Percentiles rank a stretch among this genome's conserved stretches.
These are phyloP conservation scores for Tetrax tetrax DNA, from an alignment of 2,113 vertebrate species.

Conservation along the genomic window DNA sequence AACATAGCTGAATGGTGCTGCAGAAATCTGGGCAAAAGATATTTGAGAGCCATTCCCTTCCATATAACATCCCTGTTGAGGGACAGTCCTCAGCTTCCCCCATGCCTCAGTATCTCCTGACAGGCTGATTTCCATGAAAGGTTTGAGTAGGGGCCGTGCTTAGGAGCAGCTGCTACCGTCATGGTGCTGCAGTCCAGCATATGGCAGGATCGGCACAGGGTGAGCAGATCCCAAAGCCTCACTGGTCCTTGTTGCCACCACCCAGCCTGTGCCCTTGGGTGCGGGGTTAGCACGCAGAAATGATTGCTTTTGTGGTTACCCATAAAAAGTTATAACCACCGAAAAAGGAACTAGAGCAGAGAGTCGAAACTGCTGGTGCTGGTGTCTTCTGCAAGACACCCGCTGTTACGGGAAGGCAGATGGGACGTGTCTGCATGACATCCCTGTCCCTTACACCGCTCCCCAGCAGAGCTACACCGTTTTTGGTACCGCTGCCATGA, in stretches of 20 bases:
- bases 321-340: background rate
- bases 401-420: background rate
- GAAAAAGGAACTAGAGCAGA: slow-evolving; percentile 15
- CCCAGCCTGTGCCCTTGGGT: rapidly evolving
- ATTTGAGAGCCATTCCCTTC: background rate
- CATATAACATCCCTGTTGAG: background rate
- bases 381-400: background rate
- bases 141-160: background rate
- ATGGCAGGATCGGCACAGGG: background rate
- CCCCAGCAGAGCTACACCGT: rapidly evolving
- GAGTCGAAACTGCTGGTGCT: background rate
- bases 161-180: rapidly evolving
- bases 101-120: background rate
- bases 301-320: slow-evolving; percentile 40
- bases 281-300: background rate
- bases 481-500: rapidly evolving
- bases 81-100: background rate
- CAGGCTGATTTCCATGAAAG: background rate
- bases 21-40: background rate
- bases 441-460: no score
- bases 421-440: rapidly evolving
- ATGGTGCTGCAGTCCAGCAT: background rate
- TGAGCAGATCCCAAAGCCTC: rapidly evolving
- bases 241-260: rapidly evolving
- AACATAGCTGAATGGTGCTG: background rate